phyloP scores from a whole-genome alignment of 2,888 invertebrate species.

The Oscheius onirici region DNA sequence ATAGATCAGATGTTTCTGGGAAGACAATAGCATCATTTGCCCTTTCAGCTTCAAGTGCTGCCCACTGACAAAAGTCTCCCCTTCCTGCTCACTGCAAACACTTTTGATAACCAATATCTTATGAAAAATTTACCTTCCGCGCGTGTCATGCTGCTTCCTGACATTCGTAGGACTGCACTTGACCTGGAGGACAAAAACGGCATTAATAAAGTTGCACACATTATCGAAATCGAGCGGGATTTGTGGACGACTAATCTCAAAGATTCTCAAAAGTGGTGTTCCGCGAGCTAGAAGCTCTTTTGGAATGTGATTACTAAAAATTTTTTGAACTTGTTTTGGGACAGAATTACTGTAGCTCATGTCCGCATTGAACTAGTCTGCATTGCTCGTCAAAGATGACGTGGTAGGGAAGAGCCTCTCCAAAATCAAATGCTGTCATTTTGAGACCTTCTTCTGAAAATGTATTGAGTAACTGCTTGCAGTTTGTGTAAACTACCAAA shows the following conservation, averaged over 20 bases:
- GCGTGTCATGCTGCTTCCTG: slow-evolving; percentile 21
- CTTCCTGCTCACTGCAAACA: slow-evolving; percentile 2
- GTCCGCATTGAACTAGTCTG: slow-evolving; percentile 63
- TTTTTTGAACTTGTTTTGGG: not conserved
- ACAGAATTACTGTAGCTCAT: slow-evolving; percentile 58
- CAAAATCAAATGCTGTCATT: slow-evolving; percentile 46
- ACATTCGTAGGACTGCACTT: slow-evolving; percentile 50
- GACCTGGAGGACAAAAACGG: slow-evolving; percentile 69
- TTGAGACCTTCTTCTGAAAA: slow-evolving; percentile 37
- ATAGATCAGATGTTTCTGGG: slow-evolving; percentile 62
- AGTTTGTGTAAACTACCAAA: not conserved
- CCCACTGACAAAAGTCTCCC: slow-evolving; percentile 34
- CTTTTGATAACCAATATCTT: not conserved
- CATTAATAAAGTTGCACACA: slow-evolving; percentile 70
- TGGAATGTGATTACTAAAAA: slow-evolving; percentile 60
- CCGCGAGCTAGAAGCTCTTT: slow-evolving; percentile 60
- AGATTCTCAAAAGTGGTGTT: slow-evolving; percentile 63
- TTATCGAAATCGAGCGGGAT: slow-evolving; percentile 70
- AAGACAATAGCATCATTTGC: slow-evolving; percentile 65
- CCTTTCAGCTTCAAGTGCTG: slow-evolving; percentile 65
- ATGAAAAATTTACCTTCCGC: not conserved
- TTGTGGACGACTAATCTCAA: slow-evolving; percentile 66
- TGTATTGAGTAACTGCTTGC: no score
- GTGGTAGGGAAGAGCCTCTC: slow-evolving; percentile 62
- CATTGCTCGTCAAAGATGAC: slow-evolving; percentile 67